Evolutionary conservation across 1,140 invertebrate genomes (phyloP).

Genomic region (Anastrepha obliqua): DNA sequence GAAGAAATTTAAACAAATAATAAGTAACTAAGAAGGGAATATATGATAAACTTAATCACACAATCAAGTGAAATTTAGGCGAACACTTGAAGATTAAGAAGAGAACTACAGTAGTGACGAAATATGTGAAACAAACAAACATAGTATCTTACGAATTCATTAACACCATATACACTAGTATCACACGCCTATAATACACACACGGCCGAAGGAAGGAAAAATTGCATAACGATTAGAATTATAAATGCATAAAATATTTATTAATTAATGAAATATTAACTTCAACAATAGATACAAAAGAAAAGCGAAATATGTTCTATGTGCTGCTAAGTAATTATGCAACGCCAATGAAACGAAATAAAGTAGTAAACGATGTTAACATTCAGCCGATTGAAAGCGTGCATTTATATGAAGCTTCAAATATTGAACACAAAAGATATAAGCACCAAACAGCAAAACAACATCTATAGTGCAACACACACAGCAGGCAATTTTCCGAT

Average conservation of each 20-base stretch:
- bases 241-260: constrained; percentile 46
- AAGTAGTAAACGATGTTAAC: constrained; percentile 35
- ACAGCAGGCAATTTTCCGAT: constrained; percentile 34
- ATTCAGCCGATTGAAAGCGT: background rate
- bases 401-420: constrained; percentile 27
- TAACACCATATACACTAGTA: constrained; percentile 38
- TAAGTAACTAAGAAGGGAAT: constrained; percentile 8
- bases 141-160: constrained; percentile 38
- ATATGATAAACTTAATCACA: background rate
- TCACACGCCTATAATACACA: constrained; percentile 44
- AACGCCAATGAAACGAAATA: constrained; percentile 30
- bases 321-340: constrained; percentile 42
- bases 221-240: constrained; percentile 40
- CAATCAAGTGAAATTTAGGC: background rate
- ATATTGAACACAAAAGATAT: constrained; percentile 24
- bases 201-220: constrained; percentile 48
- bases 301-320: constrained; percentile 33
- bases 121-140: constrained; percentile 23
- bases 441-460: constrained; percentile 9
- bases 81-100: constrained; percentile 6
- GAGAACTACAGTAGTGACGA: constrained; percentile 40
- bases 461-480: background rate
- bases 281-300: constrained; percentile 29
- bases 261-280: constrained; percentile 52
- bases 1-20: constrained; percentile 42